A percentile compares a stretch with the other conserved stretches of the same genome.
Conservation (phyloP, 37 sponge, comb jelly and placozoan genomes). For the Mnemiopsis leidyi region DNA sequence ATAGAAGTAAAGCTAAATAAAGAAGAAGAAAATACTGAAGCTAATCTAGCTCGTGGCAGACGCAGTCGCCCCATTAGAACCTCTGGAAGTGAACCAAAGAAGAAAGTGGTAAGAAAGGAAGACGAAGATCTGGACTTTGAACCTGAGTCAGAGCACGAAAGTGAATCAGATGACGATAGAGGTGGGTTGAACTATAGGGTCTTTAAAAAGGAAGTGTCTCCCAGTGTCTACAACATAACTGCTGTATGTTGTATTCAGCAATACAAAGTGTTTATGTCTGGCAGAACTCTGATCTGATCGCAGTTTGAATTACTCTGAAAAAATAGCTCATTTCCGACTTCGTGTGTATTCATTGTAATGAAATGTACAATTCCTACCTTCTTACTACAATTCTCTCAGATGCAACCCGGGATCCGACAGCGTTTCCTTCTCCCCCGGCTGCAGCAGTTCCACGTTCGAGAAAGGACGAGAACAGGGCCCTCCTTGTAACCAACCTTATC, state of each 20-base stretch:
- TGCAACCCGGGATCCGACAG: conserved; percentile 23
- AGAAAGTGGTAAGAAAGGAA: not conserved
- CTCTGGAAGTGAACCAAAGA: conserved; percentile 1
- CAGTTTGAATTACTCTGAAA: too few species aligned
- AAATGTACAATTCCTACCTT: too few species aligned
- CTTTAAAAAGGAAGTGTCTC: too few species aligned
- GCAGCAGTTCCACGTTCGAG: conserved; percentile 3
- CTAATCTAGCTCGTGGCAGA: not conserved
- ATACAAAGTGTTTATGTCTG: too few species aligned
- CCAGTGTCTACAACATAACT: too few species aligned
- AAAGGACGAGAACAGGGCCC: conserved; percentile 61
- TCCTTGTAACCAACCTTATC: conserved; percentile 50
- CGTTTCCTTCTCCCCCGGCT: conserved; percentile 19
- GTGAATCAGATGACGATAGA: not conserved
- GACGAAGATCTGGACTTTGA: conserved; percentile 56
- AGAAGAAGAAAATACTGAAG: conserved; percentile 8
- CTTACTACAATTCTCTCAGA: not conserved
- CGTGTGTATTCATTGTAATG: too few species aligned
- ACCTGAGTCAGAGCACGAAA: conserved; percentile 45
- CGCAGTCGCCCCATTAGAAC: not conserved
- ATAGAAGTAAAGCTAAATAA: conserved; percentile 23
- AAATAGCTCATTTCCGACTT: too few species aligned
- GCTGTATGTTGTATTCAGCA: too few species aligned
- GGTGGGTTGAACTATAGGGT: too few species aligned
- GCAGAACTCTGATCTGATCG: too few species aligned